Base-by-base conservation (phyloP, 2,888 invertebrate species). In the Matsumyia berberina region DNA sequence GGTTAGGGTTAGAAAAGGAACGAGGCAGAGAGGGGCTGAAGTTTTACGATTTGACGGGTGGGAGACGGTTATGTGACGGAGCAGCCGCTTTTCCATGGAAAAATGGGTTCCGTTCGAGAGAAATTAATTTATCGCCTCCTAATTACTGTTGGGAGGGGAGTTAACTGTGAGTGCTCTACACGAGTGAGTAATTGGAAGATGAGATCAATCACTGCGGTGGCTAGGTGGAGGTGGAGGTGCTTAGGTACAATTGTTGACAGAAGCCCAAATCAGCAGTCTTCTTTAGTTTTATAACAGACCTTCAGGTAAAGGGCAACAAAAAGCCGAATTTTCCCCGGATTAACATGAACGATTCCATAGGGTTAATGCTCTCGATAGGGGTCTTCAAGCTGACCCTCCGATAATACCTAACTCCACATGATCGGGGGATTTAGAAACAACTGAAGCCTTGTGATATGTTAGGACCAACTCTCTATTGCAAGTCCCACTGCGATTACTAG, bases 81-180 rank as follows among this genome's bases (percentile, higher is more conserved):
- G 19, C 11, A 39, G 9, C 29, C 42, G 53, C 31, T 67, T 53
- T 39, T 42, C 24, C 42, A 12, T 29, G 55, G 53, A 29, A 35
- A 37, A 55, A n/a, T 73, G 44, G 33, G n/a, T 35, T 55, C 31
- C 39, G 64, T 46, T 64, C 66, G 64, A 57, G 55, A 31, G 37
- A 57, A 66, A 66, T 74, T 66, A 74, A 74, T 57, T 74, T 64
- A 64, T 66, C 57, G 64, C 37, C 64, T 55, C 57, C 37, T 64
- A 74, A 74, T 64, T 64, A 53, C 42, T 35, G 35, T 44, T 57
- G 29, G 24, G 24, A 42, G 31, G 17, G 44, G 6, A n/a, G 12
- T 8, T 44, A 11, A 2, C 1, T 11, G 5, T 9, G 29, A 12
- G 29, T 29, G 33, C 19, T 2, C 15, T 46, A 31, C 33, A 33